Evolutionary conservation across 2,797 vertebrate species (phyloP).

Genomic region (Clarias pachynema): DNA sequence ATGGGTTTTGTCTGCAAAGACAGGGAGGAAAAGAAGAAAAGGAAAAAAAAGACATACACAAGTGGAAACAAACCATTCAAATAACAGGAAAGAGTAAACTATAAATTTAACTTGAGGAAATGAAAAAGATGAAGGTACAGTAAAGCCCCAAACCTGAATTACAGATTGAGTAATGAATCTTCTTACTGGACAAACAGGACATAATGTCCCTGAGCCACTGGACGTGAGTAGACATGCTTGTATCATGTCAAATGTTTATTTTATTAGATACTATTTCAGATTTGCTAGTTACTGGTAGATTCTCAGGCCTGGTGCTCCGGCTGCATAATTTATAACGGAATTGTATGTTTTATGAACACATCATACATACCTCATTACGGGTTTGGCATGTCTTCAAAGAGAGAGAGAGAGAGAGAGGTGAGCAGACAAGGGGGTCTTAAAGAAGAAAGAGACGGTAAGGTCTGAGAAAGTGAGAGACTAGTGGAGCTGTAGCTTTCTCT

Average conservation of each 20-base stretch:
- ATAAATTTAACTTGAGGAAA: too few species aligned
- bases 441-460: neutral
- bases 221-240: too few species aligned
- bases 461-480: slow-evolving; percentile 12
- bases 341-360: neutral
- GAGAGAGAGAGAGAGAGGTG: neutral
- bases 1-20: too few species aligned
- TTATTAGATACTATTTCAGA: neutral
- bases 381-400: neutral
- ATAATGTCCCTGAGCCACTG: too few species aligned
- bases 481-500: slow-evolving; percentile 31
- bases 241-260: neutral
- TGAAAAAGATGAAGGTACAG: too few species aligned
- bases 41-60: too few species aligned
- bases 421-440: neutral
- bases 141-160: too few species aligned
- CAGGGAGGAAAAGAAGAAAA: too few species aligned
- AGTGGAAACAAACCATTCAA: too few species aligned
- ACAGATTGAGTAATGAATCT: too few species aligned
- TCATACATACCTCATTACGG: neutral
- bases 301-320: neutral
- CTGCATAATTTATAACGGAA: neutral
- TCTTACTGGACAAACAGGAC: too few species aligned
- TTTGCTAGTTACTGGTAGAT: neutral
- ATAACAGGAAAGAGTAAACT: too few species aligned